Base-by-base conservation (phyloP, 2,113 vertebrate genomes). In the Prolemur simus region DNA sequence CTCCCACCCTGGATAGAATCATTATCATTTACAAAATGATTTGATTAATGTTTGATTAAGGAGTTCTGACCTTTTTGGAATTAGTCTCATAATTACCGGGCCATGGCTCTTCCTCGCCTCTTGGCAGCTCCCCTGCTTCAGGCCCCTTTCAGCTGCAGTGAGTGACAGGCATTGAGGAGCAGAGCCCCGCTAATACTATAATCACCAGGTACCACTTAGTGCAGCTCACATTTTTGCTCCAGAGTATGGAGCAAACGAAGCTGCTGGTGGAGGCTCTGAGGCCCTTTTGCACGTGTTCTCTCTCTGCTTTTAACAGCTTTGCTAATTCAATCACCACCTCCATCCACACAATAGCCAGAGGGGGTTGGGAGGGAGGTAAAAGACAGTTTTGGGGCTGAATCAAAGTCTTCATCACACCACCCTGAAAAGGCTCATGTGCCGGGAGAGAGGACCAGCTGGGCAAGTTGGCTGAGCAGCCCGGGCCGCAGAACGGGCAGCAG, bases 21-120 rank as follows among this genome's bases (percentile, higher is more conserved):
- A 85, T 88, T 92, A 92, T 81, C 93, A 97, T 92, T 96, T 96
- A 95, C 92, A 93, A 98, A 98, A 98, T 9, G 0, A 93, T 97
- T 97, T 37, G 95, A 98, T 98, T 98, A 98, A 96, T 97, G 86
- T 94, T 96, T 98, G 97, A 98, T 98, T 98, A 98, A 98, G 97
- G 78, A 98, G 54, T 96, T 96, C 95, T 96, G 97, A 98, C 95
- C 97, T 96, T 97, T 95, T n/a, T 94, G 94, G 96, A 98, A 98
- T 98, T 97, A 98, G 87, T 77, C 83, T 97, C 95, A 49, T 97
- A 98, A 98, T 98, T 71, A 97, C 60, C 89, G 97, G 74, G 71
- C 88, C 98, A 77, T 74, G 95, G 87, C 80, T 83, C 32, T 98
- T 94, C 91, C 89, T 96, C 97, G 96, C 92, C 39, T 0, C 89